Conservation (phyloP, 2,113 vertebrate species). For the Spheniscus mendiculus region DNA sequence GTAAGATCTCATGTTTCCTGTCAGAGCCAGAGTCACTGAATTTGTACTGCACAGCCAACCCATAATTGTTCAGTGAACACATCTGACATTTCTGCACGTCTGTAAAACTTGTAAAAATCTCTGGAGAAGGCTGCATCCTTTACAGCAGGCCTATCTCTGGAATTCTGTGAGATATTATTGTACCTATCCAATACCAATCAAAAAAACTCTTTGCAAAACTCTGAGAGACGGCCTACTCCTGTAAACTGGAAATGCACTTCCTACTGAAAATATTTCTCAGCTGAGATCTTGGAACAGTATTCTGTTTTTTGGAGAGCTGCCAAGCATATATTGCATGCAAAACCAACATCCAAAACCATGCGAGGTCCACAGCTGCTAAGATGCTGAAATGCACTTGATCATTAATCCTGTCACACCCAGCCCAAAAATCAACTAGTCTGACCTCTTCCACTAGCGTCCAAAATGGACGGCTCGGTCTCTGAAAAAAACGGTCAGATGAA, state of each 20-base stretch:
- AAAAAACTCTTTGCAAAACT: not conserved
- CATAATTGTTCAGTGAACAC: not conserved
- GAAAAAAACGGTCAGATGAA: not conserved
- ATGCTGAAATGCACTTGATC: conserved; percentile 62
- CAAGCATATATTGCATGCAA: conserved; percentile 52
- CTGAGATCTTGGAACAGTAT: conserved; percentile 51
- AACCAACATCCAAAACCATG: conserved; percentile 16
- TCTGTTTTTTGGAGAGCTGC: conserved; percentile 45
- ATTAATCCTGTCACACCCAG: conserved; percentile 60
- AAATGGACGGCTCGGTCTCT: conserved; percentile 5
- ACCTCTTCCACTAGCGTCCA: not conserved
- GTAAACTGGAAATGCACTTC: conserved; percentile 53
- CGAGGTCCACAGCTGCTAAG: conserved; percentile 23
- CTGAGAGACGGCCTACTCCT: not conserved
- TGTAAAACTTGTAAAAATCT: not conserved
- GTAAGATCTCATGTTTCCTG: not conserved
- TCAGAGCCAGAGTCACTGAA: not conserved
- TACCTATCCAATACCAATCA: not conserved
- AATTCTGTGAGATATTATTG: not conserved
- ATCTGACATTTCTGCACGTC: not conserved
- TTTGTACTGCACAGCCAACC: not conserved
- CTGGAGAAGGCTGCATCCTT: not conserved
- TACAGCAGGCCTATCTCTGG: not conserved
- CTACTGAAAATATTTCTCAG: conserved; percentile 45
- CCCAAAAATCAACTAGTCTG: conserved; percentile 45